phyloP scores from a whole-genome alignment of 2,888 invertebrate species.

The Agonopterix heracliana region DNA sequence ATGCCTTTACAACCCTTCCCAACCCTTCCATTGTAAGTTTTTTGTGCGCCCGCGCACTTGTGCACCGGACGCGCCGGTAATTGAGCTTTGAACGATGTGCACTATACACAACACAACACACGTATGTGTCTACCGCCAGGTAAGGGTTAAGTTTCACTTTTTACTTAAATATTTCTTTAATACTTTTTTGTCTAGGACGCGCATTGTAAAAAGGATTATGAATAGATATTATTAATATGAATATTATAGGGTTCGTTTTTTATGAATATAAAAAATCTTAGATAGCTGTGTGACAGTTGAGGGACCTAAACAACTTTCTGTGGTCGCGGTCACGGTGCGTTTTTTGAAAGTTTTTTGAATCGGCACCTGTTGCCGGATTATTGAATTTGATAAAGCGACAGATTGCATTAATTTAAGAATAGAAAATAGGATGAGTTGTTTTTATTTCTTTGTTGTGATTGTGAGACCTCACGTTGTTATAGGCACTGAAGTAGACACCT shows the following conservation, averaged over 20 bases:
- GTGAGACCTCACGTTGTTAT: neutral
- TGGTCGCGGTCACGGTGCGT: constrained; percentile 54
- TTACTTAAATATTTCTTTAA: constrained; percentile 34
- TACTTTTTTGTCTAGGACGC: constrained; percentile 36
- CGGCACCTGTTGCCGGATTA: constrained; percentile 62
- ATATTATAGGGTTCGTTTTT: constrained; percentile 34
- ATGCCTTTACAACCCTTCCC: constrained; percentile 55
- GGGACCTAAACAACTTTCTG: constrained; percentile 52
- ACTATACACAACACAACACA: constrained; percentile 13
- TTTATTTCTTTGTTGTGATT: neutral
- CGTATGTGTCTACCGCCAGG: constrained; percentile 15
- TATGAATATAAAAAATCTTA: constrained; percentile 37
- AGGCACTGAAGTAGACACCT: no score
- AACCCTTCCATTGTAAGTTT: constrained; percentile 64
- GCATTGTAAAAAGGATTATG: constrained; percentile 31
- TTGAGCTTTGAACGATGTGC: constrained; percentile 28
- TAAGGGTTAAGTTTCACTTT: constrained; percentile 53
- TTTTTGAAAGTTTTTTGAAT: constrained; percentile 36
- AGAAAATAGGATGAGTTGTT: constrained; percentile 6
- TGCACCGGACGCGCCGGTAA: constrained; percentile 34
- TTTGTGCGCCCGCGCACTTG: constrained; percentile 54
- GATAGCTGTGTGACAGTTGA: constrained; percentile 67
- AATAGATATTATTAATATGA: constrained; percentile 39
- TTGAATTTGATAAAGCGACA: constrained; percentile 51
- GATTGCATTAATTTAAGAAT: constrained; percentile 28